Base-by-base conservation (phyloP, 1,140 invertebrate species). In the Gonioctena quinquepunctata region DNA sequence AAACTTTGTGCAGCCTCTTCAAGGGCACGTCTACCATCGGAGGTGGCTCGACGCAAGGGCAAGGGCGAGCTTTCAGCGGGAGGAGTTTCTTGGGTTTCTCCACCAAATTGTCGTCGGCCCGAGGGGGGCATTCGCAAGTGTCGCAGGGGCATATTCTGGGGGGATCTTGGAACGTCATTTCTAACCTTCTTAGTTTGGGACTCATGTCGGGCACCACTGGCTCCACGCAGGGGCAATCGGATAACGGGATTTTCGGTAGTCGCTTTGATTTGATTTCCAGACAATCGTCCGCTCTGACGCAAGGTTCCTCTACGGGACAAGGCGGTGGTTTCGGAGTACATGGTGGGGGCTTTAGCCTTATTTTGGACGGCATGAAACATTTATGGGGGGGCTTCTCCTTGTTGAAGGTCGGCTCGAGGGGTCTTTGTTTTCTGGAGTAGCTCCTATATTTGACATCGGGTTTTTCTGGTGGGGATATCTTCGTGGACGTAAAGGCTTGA, bases 41-140 rank as follows among this genome's bases (percentile, higher is more conserved):
- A 18, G 70, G 75, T 1, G 68, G 73, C 64, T 75, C 70, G 11
- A 73, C 33, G 21, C 75, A 76, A 13, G 13, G 56, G 49, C 75
- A 76, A 1, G 64, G 68, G 7, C 33, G 11, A 23, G 66, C 50
- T 26, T 69, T 70, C n/a, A 74, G 59, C 1, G 68, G 59, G 28
- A 60, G 64, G 1, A 74, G 27, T 11, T 63, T 66, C 27, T 74
- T 74, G 11, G 28, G 52, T 26, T 72, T 71, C 3, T 66, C 28
- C 1, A 62, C 66, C 4, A 73, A 54, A 13, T 13, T 18, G 49
- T 74, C 66, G 26, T 76, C 74, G 18, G 74, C 71, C 60, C 74
- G 52, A 26, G 56, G 52, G 26, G 66, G 23, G 33, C 48, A 22
- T 2, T 26, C 19, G 28, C 48, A 68, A 18, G 25, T 18, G n/a